These are phyloP conservation scores for Nymphalis polychloros DNA, from an alignment of 2,888 invertebrate genomes.

Conservation along the genomic window DNA sequence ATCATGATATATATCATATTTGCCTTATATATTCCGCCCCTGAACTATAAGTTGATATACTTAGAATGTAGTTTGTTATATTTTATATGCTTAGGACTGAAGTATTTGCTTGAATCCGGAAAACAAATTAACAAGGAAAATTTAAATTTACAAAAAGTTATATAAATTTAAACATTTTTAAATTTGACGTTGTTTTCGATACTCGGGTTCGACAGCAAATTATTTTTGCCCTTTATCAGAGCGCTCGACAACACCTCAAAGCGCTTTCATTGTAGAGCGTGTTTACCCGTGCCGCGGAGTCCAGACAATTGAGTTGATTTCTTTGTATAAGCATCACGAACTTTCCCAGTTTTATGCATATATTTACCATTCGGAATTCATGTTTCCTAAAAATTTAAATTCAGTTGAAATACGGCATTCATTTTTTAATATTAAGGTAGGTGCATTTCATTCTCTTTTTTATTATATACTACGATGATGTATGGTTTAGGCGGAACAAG, in stretches of 20 bases:
- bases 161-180: no score
- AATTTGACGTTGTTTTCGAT: not conserved
- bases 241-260: constrained; percentile 23
- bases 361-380: not conserved
- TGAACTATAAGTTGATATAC: no score
- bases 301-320: constrained; percentile 26
- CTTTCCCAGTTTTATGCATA: not conserved
- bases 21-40: no score
- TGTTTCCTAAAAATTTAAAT: not conserved
- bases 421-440: not conserved
- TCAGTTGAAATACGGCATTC: not conserved
- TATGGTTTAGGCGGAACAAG: no score
- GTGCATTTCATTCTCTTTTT: not conserved
- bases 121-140: no score
- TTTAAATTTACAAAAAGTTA: no score
- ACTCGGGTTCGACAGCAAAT: constrained; percentile 9
- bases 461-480: not conserved
- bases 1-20: no score
- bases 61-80: no score
- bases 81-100: no score
- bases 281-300: constrained; percentile 28
- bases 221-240: constrained; percentile 21
- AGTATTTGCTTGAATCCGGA: no score
- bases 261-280: constrained; percentile 30
- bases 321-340: constrained; percentile 10